Evolutionary conservation across 2,113 vertebrate species (phyloP), one percentile per base, ranked within the genome.

Genomic region (Crotalus helleri): DNA sequence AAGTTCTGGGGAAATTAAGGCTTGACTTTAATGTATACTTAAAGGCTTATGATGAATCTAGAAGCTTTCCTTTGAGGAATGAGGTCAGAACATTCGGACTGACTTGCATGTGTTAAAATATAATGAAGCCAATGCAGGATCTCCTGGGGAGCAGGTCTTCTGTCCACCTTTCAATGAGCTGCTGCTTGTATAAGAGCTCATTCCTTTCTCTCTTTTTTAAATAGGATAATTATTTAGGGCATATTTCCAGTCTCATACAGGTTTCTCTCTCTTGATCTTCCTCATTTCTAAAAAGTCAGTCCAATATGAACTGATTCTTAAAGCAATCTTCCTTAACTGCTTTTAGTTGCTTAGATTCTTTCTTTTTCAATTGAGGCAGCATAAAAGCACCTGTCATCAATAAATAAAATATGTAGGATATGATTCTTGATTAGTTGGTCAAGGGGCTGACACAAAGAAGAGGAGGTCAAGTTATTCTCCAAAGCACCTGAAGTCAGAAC

Each of bases 41-140:
- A 95, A 93, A 93, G 86, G 57, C 94, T 57, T 33, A 81, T 96
- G 93, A 95, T 94, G 94, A 96, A 96, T 93, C 96, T 94, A 85
- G 95, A 95, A 21, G n/a, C 64, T 96, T 92, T 96, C 53, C 94
- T 94, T 92, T 92, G 94, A 96, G 95, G 96, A 93, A 93, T 88
- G 58, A 89, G 86, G 33, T 93, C 93, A 86, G 29, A 96, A 95
- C 95, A 95, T 61, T 93, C 91, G 46, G 90, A 87, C 94, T 95
- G 93, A 94, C 94, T 96, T 95, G 92, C 57, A 94, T 95, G 90
- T 93, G 39, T 95, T 96, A 94, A 95, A 96, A 95, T 92, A 94
- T 91, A 94, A 96, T 96, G 93, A 95, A 96, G 92, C 12, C 64
- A 26, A 92, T n/a, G 24, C 44, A 92, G 29, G 17, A 0, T 3